Evolutionary conservation across 1,140 invertebrate genomes (phyloP), one percentile per base, ranked within the genome.

Genomic region (Andricus grossulariae): DNA sequence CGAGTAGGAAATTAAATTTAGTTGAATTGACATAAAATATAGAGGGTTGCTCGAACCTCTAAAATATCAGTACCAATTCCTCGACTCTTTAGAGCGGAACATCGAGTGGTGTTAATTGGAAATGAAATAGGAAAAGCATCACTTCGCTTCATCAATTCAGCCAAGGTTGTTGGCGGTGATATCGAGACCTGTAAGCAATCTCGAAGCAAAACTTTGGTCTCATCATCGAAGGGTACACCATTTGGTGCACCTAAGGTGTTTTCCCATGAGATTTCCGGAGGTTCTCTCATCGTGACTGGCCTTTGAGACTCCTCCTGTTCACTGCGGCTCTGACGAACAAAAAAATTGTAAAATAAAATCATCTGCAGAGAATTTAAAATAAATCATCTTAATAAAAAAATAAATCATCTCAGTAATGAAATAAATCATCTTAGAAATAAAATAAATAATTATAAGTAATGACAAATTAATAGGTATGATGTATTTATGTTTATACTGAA

Each of bases 61-160:
- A 90, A 80, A 11, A 82, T 81, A 19, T 87, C 82, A 18, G 86
- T 72, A 72, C 77, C 74, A 51, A 87, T 75, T 15, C 90, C 87
- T 18, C 82, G 75, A 32, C 86, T 82, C 71, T 81, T 86, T n/a
- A 92, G 78, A 3, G 84, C 80, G 45, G 82, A 78, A 77, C 87
- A 90, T 72, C 87, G 87, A 7, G 88, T 74, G 1, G 86, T 83
- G 51, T 87, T 85, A 45, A 91, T 85, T 16, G 92, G 91, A 74
- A 92, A 92, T n/a, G 84, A 75, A 6, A 89, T 79, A 5, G 91
- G 90, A 78, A 92, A 92, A 11, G 81, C 78, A n/a, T 89, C 86
- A 80, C 91, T 92, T n/a, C 87, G 87, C 45, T 88, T 85, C 3
- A 92, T 86, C 55, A 92, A 74, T n/a, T 90, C 86, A n/a, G 83